Conservation (phyloP, 2,113 vertebrate species). For the Lepisosteus oculatus region DNA sequence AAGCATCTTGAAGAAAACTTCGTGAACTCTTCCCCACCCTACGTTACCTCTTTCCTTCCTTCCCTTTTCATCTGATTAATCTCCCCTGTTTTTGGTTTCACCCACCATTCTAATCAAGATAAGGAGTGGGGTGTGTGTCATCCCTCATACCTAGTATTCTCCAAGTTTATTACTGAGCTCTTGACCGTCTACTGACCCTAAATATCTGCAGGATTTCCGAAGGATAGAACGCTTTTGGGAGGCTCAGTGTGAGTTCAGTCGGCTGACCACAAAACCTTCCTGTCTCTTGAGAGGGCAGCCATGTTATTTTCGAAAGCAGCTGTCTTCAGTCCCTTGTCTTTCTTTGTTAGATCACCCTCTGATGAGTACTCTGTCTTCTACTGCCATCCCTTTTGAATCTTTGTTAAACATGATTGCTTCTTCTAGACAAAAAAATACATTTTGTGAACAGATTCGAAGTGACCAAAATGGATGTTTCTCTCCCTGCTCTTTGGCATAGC, state of each 20-base stretch:
- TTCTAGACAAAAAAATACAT: too few species aligned
- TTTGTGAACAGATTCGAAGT: too few species aligned
- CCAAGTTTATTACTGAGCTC: conserved; percentile 26
- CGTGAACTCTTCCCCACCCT: neutral
- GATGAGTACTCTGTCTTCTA: neutral
- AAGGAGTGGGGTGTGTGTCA: neutral
- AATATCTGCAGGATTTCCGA: conserved; percentile 21
- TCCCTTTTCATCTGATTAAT: neutral
- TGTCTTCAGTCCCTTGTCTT: neutral
- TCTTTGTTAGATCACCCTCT: neutral
- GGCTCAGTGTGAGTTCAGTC: neutral
- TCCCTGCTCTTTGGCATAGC: too few species aligned
- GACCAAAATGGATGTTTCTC: too few species aligned
- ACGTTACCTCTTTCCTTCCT: neutral
- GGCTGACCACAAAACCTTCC: neutral
- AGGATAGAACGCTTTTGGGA: conserved; percentile 13
- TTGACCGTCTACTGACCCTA: conserved; percentile 34
- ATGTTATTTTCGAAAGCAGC: too few species aligned
- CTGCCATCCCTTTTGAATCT: too few species aligned
- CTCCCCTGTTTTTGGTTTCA: neutral
- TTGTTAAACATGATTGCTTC: too few species aligned
- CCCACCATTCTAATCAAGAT: neutral
- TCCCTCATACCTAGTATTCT: too few species aligned
- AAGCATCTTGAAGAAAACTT: conserved; percentile 5
- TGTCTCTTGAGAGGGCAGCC: neutral